Percentiles rank a stretch among this genome's conserved stretches.
These are phyloP conservation scores for Thripadectes ignobilis DNA, from an alignment of 2,797 vertebrate genomes.

Conservation along the genomic window DNA sequence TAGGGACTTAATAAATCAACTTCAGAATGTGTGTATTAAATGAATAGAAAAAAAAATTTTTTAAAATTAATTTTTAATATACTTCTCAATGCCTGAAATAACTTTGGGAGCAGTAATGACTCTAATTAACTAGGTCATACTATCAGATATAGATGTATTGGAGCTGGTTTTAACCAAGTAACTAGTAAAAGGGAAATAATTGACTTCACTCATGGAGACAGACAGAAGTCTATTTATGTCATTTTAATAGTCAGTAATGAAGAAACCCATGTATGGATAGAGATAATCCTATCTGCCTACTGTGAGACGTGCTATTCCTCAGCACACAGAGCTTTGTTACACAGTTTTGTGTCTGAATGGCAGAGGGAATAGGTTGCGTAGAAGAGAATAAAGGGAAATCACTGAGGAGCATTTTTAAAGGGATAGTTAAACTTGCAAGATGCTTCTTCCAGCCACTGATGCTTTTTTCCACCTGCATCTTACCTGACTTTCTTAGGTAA, in stretches of 20 bases:
- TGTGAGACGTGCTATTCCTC: neutral
- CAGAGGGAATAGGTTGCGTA: neutral
- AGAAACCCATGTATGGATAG: neutral
- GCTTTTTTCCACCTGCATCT: neutral
- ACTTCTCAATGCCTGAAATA: neutral
- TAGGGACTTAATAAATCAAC: neutral
- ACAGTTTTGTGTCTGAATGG: neutral
- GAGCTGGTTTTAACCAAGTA: neutral
- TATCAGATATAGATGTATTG: neutral
- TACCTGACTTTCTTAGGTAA: neutral
- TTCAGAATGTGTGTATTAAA: neutral
- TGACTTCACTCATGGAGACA: neutral
- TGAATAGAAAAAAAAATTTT: neutral
- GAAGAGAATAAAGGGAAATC: neutral
- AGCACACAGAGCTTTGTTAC: neutral
- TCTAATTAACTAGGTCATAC: neutral
- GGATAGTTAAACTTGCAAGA: neutral
- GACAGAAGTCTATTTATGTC: neutral
- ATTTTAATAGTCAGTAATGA: neutral
- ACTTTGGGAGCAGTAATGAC: neutral
- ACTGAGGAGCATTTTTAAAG: neutral
- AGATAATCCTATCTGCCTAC: neutral
- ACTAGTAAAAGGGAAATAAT: neutral
- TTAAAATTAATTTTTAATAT: neutral
- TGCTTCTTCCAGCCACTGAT: neutral